These are phyloP conservation scores for Masnerella sp. DNA, from an alignment of 2,888 invertebrate genomes.

Conservation along the genomic window DNA sequence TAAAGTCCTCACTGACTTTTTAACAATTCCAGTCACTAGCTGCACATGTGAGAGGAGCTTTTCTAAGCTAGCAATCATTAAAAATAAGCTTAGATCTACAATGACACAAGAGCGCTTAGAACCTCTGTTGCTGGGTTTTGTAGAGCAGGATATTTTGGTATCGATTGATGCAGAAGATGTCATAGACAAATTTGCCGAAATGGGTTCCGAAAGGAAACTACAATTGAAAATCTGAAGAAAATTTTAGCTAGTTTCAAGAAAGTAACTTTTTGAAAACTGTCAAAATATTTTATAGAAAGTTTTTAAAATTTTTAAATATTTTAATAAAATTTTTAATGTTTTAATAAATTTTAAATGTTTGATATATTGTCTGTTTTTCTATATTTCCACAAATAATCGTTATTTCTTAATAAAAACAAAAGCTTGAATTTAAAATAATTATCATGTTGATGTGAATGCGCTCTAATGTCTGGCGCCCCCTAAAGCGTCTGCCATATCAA, in stretches of 20 bases:
- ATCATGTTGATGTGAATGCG: neutral
- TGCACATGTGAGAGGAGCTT: constrained; percentile 27
- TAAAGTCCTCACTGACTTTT: constrained; percentile 10
- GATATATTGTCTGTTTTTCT: constrained; percentile 9
- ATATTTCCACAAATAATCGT: constrained; percentile 15
- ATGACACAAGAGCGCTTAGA: constrained; percentile 24
- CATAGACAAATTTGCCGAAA: constrained; percentile 21
- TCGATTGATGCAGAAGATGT: constrained; percentile 7
- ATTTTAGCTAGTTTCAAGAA: neutral
- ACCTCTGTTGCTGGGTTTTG: constrained; percentile 14
- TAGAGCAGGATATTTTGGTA: constrained; percentile 18
- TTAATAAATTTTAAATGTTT: constrained; percentile 15
- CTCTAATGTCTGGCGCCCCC: constrained; percentile 1
- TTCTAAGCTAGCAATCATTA: constrained; percentile 22
- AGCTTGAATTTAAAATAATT: constrained; percentile 6
- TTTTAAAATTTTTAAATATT: constrained; percentile 7
- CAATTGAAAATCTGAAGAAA: constrained; percentile 8
- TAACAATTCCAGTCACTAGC: constrained; percentile 29
- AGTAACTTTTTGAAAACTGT: neutral
- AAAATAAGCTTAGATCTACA: constrained; percentile 16
- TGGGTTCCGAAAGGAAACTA: constrained; percentile 12
- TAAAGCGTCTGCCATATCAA: constrained; percentile 11
- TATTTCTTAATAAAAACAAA: too few species aligned
- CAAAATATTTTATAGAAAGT: neutral
- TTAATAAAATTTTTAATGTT: too few species aligned